Evolutionary conservation across 2,797 vertebrate species (phyloP), one percentile per base, ranked within the genome.

Genomic region (Simalia tracyae): DNA sequence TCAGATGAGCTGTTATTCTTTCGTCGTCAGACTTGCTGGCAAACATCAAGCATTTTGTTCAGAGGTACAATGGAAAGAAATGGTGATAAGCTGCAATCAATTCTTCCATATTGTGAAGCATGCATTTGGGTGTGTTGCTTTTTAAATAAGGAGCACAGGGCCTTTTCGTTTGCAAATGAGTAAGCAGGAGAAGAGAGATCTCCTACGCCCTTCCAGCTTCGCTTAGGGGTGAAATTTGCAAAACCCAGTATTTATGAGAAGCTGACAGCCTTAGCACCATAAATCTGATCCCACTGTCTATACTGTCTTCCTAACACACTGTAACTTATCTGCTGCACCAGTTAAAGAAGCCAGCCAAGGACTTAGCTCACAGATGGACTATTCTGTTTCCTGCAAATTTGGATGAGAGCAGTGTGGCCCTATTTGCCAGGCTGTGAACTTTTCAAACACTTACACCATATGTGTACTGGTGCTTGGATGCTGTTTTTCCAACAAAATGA

Each of bases 231-330:
- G 64, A 95, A 95, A 94, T 90, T 94, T 60, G 22, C 86, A 93
- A 93, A 92, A 94, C 94, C 93, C 88, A 91, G 84, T 95, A 95
- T 94, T 96, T 92, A 96, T 93, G 87, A 95, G 95, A 95, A 91
- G 87, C 88, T 93, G 93, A 89, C 14, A 94, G 93, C 84, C 68
- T 89, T 91, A 92, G 92, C 59, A 68, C 54, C 92, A 91, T 94
- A 90, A 93, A 96, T 95, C 92, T 6, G 1, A 84, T 87, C 0
- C 0, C 36, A 64, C 72, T 93, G 87, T 84, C 88, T 93, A 90
- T n/a, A 42, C 24, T 17, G 9, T 91, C 90, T 92, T 90, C 86
- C 92, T 91, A 85, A 92, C 92, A 90, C 46, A 26, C 17, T 89
- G 64, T 91, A 87, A 84, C 19, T 91, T 87, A 64, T 84, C 94